A percentile compares a stretch with the other conserved stretches of the same genome.
phyloP scores from a whole-genome alignment of 2,797 vertebrate species.

The Pseudopleuronectes americanus region DNA sequence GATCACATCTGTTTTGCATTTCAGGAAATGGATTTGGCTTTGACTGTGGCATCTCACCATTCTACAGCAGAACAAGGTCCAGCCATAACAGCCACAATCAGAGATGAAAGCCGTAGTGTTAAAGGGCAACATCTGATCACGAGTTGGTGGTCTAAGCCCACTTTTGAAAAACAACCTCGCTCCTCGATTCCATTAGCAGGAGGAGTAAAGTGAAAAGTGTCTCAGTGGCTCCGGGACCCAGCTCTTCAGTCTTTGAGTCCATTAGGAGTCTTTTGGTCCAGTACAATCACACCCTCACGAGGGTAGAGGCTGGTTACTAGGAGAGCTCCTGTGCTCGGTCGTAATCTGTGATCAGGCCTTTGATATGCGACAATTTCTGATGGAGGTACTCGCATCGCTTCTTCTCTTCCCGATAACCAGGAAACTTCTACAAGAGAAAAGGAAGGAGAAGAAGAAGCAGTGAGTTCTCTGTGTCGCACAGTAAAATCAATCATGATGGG shows the following conservation, averaged over 20 bases:
- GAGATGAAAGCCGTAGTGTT: slow-evolving; percentile 46
- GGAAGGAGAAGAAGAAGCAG: background rate
- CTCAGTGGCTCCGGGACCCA: slow-evolving; percentile 56
- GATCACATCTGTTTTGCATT: slow-evolving; percentile 55
- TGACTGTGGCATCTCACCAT: slow-evolving; percentile 53
- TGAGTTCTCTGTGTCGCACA: slow-evolving; percentile 6
- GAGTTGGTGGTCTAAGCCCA: slow-evolving; percentile 75
- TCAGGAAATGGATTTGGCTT: slow-evolving; percentile 64
- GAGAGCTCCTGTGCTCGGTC: slow-evolving; percentile 82
- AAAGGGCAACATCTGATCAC: slow-evolving; percentile 78
- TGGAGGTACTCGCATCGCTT: slow-evolving; percentile 88
- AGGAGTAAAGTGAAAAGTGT: slow-evolving; percentile 79
- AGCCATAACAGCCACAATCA: slow-evolving; percentile 60
- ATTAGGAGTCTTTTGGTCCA: slow-evolving; percentile 77
- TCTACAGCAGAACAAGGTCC: slow-evolving; percentile 72
- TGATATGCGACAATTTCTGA: slow-evolving; percentile 91
- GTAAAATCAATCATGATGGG: no score
- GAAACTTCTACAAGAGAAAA: slow-evolving; percentile 81
- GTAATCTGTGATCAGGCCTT: slow-evolving; percentile 88
- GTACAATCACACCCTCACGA: slow-evolving; percentile 48
- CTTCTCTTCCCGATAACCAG: slow-evolving; percentile 90
- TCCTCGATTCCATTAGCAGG: slow-evolving; percentile 59
- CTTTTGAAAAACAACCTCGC: slow-evolving; percentile 50
- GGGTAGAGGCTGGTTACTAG: slow-evolving; percentile 62
- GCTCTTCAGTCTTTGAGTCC: slow-evolving; percentile 66